phyloP scores from a whole-genome alignment of 1,140 invertebrate genomes.

The Leucophenga varia region DNA sequence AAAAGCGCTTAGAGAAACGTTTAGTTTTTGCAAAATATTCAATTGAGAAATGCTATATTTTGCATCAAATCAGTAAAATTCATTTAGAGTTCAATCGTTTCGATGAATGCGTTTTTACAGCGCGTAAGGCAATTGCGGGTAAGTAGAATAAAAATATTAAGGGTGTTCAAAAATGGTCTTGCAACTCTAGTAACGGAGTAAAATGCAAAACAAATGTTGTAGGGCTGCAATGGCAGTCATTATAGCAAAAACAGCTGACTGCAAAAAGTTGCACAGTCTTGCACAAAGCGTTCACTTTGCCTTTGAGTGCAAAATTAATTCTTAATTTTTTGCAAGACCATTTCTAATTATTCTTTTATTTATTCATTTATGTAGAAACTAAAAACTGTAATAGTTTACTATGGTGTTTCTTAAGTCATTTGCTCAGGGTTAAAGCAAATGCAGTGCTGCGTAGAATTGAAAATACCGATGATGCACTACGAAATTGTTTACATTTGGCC shows the following conservation, averaged over 20 bases:
- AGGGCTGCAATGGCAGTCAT: too few relatives aligned
- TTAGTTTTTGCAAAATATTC: slow-evolving; percentile 37
- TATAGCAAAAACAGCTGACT: too few relatives aligned
- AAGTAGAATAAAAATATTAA: neutral
- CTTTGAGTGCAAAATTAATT: too few relatives aligned
- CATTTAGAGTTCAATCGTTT: slow-evolving; percentile 34
- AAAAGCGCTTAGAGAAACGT: slow-evolving; percentile 27
- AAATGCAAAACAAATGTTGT: too few relatives aligned
- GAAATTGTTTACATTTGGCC: too few relatives aligned
- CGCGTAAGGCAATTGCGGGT: slow-evolving; percentile 37
- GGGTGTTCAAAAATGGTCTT: too few relatives aligned
- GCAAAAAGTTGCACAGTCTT: too few relatives aligned
- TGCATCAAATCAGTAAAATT: slow-evolving; percentile 34
- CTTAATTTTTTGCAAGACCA: too few relatives aligned
- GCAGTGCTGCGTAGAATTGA: slow-evolving; percentile 39
- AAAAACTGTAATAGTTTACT: slow-evolving; percentile 36
- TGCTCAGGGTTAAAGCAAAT: slow-evolving; percentile 36
- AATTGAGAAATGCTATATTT: slow-evolving; percentile 43
- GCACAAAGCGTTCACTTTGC: too few relatives aligned
- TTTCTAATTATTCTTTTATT: too few relatives aligned
- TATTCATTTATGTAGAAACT: slow-evolving; percentile 20
- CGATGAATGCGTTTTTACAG: slow-evolving; percentile 36
- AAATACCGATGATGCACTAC: slow-evolving; percentile 23
- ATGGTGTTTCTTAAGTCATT: slow-evolving; percentile 32
- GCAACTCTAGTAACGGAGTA: too few relatives aligned